These are phyloP conservation scores for Chalcosyrphus nemorum DNA, from an alignment of 2,888 invertebrate genomes.

Conservation along the genomic window DNA sequence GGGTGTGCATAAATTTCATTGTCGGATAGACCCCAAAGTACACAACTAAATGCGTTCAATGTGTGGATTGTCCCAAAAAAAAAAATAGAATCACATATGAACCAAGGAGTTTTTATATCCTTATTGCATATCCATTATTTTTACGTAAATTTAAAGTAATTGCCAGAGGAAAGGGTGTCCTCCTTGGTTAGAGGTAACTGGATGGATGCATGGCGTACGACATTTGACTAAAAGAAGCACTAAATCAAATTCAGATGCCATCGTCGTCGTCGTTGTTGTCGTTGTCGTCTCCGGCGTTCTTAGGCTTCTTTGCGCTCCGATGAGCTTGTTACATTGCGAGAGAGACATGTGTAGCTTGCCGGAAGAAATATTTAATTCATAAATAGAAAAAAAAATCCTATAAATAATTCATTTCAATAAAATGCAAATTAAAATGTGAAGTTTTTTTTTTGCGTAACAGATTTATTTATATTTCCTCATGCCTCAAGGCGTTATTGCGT, in stretches of 20 bases:
- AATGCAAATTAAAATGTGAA: constrained; percentile 57
- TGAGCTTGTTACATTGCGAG: constrained; percentile 32
- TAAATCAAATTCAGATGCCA: constrained; percentile 70
- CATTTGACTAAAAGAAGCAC: constrained; percentile 66
- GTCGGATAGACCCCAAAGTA: constrained; percentile 30
- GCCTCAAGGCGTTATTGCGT: constrained; percentile 6
- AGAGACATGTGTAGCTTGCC: constrained; percentile 61
- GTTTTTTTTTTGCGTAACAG: neutral
- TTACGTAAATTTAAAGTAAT: constrained; percentile 71
- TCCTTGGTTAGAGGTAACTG: neutral
- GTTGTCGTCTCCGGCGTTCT: constrained; percentile 31
- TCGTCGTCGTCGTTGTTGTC: constrained; percentile 14
- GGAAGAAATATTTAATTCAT: constrained; percentile 68
- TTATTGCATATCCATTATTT: constrained; percentile 69
- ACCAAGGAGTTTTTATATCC: constrained; percentile 32
- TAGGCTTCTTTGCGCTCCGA: constrained; percentile 57
- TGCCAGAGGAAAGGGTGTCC: constrained; percentile 52
- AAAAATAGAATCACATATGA: constrained; percentile 66
- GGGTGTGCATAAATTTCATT: constrained; percentile 67
- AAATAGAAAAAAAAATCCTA: constrained; percentile 58
- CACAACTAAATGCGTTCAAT: constrained; percentile 62
- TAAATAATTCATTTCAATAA: constrained; percentile 69
- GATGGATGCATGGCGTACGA: constrained; percentile 31
- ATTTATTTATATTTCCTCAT: neutral
- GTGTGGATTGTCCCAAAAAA: constrained; percentile 38